These are phyloP conservation scores for Marmota monax DNA, from an alignment of 2,113 vertebrate genomes.

Conservation along the genomic window DNA sequence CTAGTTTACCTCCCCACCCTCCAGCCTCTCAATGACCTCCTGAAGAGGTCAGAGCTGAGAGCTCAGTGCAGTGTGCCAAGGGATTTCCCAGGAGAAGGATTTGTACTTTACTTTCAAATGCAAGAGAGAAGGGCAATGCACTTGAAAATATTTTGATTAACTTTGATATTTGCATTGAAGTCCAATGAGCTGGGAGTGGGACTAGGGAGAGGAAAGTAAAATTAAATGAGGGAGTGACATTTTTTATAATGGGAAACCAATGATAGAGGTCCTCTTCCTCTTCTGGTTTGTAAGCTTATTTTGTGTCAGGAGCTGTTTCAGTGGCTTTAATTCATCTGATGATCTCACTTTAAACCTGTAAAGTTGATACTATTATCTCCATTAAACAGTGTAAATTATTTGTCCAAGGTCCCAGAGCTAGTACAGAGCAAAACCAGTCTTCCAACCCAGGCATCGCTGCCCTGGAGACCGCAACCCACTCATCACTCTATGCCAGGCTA, in stretches of 20 bases:
- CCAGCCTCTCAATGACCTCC: neutral
- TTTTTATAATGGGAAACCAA: neutral
- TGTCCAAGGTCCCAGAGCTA: neutral
- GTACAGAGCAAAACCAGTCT: neutral
- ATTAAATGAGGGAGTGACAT: neutral
- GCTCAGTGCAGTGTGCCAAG: neutral
- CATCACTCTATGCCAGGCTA: neutral
- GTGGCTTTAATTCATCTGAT: neutral
- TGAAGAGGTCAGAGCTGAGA: neutral
- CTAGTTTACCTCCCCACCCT: neutral
- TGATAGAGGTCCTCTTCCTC: neutral
- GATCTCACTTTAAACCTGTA: neutral
- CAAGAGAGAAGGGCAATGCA: neutral
- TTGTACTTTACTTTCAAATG: slow-evolving; percentile 10
- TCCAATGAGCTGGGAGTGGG: neutral
- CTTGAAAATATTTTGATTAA: slow-evolving; percentile 36
- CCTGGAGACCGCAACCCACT: neutral
- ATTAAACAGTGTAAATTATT: neutral
- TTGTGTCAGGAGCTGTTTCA: neutral
- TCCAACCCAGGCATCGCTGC: neutral
- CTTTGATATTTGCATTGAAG: slow-evolving; percentile 41
- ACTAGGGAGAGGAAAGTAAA: neutral
- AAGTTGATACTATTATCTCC: neutral
- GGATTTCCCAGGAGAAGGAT: neutral
- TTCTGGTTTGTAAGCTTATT: neutral